Conservation (phyloP, 2,797 vertebrate genomes). For the Tokudaia tokunoshimensis region DNA sequence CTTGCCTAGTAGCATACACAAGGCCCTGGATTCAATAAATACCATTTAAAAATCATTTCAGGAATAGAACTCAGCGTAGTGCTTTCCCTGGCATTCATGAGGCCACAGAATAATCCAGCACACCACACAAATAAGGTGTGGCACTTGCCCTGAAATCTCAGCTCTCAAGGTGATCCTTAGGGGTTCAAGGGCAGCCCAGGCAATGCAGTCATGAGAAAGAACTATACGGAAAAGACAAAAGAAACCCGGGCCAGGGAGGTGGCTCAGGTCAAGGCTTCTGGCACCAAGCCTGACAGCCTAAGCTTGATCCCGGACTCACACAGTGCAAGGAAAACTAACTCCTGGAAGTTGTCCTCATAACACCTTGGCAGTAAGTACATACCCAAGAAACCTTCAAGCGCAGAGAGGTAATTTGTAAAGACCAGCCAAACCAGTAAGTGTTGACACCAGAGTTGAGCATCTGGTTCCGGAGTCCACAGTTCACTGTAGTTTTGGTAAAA, state of each 20-base stretch:
- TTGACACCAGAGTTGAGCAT: neutral
- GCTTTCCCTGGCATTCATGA: too few relatives aligned
- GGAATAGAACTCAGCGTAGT: neutral
- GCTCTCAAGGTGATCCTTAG: neutral
- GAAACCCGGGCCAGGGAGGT: neutral
- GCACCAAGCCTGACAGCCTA: neutral
- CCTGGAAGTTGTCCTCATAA: neutral
- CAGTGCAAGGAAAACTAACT: neutral
- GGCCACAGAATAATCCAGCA: neutral
- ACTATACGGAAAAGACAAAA: neutral
- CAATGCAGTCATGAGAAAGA: neutral
- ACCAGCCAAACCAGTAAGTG: neutral
- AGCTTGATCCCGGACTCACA: neutral
- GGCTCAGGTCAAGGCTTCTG: neutral
- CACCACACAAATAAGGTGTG: neutral
- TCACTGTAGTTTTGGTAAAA: neutral
- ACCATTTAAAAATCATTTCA: neutral
- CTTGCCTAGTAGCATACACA: neutral
- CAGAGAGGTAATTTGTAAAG: conserved; percentile 53
- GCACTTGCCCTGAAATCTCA: neutral
- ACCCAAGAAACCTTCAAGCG: neutral
- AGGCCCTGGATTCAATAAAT: neutral
- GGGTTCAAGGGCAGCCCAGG: neutral
- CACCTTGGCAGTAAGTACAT: neutral
- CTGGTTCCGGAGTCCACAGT: conserved; percentile 23